Percentiles rank a stretch among this genome's conserved stretches.
These are phyloP conservation scores for Halcyon chelicuti DNA, from an alignment of 2,797 vertebrate genomes.

Conservation along the genomic window DNA sequence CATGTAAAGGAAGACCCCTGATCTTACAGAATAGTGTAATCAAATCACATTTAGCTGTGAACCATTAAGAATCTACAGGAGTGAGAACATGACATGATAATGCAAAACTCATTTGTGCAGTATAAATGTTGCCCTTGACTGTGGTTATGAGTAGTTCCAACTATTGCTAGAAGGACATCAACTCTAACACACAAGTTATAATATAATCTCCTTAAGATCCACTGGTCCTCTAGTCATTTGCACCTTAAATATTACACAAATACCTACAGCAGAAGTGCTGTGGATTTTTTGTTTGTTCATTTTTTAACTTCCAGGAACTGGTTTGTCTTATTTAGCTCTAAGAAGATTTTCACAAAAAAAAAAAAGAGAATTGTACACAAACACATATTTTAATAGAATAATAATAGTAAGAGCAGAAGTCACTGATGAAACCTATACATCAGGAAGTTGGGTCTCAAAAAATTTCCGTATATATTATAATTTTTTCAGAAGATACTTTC, in stretches of 20 bases:
- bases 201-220: neutral
- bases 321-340: neutral
- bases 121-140: neutral
- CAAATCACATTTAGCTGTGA: neutral
- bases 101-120: neutral
- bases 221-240: neutral
- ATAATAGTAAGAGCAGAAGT: neutral
- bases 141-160: neutral
- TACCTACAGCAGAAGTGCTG: neutral
- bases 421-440: neutral
- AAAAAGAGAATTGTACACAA: neutral
- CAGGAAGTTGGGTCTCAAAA: neutral
- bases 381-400: neutral
- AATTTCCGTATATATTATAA: neutral
- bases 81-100: fast-evolving
- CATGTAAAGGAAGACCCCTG: neutral
- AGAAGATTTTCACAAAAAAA: neutral
- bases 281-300: neutral
- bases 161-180: neutral
- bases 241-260: neutral
- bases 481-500: neutral
- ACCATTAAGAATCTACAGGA: neutral
- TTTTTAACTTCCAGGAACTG: neutral
- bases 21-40: neutral
- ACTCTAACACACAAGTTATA: neutral